phyloP scores from a whole-genome alignment of 2,797 vertebrate genomes.

The Platalea minor region DNA sequence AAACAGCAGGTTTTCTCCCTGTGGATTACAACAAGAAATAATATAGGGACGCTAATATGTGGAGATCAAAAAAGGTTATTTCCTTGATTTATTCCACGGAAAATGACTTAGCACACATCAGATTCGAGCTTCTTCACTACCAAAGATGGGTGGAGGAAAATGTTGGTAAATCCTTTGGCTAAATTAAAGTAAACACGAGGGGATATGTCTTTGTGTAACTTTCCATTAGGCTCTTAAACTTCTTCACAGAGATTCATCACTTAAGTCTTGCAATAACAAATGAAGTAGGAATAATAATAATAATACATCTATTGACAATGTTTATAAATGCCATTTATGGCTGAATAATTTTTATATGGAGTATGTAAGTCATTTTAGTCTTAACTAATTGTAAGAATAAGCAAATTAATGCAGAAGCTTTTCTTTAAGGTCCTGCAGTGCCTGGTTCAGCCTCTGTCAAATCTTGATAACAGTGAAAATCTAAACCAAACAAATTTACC shows the following conservation, averaged over 20 bases:
- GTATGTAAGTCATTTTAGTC: not conserved
- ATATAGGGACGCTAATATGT: not conserved
- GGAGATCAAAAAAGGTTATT: not conserved
- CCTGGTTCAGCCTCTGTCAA: not conserved
- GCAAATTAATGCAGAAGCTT: not conserved
- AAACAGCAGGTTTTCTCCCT: not conserved
- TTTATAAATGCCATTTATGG: not conserved
- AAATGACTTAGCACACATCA: not conserved
- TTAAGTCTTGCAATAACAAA: not conserved
- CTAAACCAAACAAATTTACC: not conserved
- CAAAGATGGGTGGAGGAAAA: not conserved
- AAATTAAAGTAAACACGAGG: not conserved
- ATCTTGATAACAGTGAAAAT: not conserved
- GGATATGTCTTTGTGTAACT: not conserved
- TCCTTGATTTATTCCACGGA: not conserved
- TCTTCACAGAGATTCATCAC: not conserved
- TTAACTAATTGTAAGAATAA: not conserved
- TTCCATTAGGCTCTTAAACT: not conserved
- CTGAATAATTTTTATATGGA: not conserved
- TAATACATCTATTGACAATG: not conserved
- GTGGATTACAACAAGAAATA: not conserved
- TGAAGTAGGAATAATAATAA: not conserved
- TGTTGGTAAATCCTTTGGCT: conserved; percentile 6
- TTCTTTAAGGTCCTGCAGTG: not conserved
- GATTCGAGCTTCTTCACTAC: not conserved